phyloP scores from a whole-genome alignment of 2,797 vertebrate species.

The Sardinella longiceps region DNA sequence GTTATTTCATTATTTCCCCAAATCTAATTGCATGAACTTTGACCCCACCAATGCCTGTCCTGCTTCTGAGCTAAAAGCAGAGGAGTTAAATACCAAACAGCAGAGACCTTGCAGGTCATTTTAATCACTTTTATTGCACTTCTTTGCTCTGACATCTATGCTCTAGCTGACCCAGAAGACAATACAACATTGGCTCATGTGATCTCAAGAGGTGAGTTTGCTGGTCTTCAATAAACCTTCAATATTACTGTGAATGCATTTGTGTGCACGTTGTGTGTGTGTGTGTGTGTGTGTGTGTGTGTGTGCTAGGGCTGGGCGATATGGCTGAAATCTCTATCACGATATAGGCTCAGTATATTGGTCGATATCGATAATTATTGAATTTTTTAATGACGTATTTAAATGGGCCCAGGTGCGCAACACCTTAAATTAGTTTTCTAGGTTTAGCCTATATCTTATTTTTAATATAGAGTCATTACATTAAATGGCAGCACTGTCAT shows the following conservation, averaged over 20 bases:
- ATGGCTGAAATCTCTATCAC: too few relatives aligned
- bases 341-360: too few relatives aligned
- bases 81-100: neutral
- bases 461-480: too few relatives aligned
- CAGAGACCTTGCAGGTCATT: neutral
- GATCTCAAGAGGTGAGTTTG: neutral
- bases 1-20: neutral
- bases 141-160: neutral
- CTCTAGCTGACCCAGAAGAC: neutral
- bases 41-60: neutral
- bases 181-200: slow-evolving; percentile 1
- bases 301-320: too few relatives aligned
- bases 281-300: neutral
- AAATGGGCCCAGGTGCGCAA: too few relatives aligned
- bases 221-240: slow-evolving; percentile 12
- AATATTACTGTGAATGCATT: neutral
- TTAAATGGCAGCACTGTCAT: too few relatives aligned
- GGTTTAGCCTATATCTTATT: too few relatives aligned
- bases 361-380: too few relatives aligned
- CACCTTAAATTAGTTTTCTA: too few relatives aligned
- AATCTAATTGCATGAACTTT: neutral
- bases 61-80: neutral
- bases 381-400: too few relatives aligned
- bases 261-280: neutral
- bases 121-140: slow-evolving; percentile 5